phyloP scores from a whole-genome alignment of 2,888 invertebrate species.

The Neocrepidodera transversa region DNA sequence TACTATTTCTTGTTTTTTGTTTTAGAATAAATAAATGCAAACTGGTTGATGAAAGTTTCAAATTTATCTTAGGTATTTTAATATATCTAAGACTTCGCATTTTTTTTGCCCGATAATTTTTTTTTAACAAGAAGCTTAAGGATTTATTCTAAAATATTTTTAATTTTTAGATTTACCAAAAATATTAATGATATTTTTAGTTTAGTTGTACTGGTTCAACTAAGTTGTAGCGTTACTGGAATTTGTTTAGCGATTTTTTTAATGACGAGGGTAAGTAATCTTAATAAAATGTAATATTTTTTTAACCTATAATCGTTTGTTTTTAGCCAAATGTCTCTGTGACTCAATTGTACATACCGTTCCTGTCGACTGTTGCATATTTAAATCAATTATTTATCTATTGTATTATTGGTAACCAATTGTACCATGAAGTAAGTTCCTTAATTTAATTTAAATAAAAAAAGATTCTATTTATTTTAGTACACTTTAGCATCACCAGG shows the following conservation, averaged over 20 bases:
- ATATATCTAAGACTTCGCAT: too few relatives aligned
- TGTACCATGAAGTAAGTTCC: neutral
- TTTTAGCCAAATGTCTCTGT: neutral
- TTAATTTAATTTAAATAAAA: too few relatives aligned
- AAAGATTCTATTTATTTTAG: too few relatives aligned
- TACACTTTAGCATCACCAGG: too few relatives aligned
- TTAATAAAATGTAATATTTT: too few relatives aligned
- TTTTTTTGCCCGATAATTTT: too few relatives aligned
- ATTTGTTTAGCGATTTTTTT: neutral
- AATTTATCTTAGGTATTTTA: too few relatives aligned
- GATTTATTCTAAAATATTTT: neutral
- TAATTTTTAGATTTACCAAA: neutral
- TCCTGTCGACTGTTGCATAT: neutral
- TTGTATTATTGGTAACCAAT: neutral
- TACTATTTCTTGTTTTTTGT: too few relatives aligned
- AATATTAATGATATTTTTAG: neutral
- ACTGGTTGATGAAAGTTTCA: too few relatives aligned
- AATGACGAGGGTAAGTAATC: neutral
- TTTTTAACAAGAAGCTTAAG: too few relatives aligned
- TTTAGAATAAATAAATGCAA: too few relatives aligned
- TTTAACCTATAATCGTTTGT: neutral
- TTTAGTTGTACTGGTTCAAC: neutral
- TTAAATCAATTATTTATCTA: conserved; percentile 1
- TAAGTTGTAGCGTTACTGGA: neutral
- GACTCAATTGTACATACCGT: neutral